phyloP scores from a whole-genome alignment of 2,797 vertebrate genomes.

The Sus cebifrons region DNA sequence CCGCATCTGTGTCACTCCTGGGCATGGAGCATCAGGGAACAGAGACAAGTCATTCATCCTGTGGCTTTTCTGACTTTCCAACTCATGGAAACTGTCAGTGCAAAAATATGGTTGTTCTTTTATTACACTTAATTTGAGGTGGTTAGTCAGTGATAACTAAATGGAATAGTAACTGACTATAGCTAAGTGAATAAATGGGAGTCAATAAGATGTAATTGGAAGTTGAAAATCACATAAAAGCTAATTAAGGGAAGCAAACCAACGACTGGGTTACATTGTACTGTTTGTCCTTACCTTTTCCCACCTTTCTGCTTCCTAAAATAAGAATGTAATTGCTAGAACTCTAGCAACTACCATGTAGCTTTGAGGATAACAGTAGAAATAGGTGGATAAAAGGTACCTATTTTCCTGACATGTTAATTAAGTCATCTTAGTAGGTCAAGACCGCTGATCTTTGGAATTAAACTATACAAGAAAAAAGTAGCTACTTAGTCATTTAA shows the following conservation, averaged over 20 bases:
- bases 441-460: not conserved
- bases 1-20: not conserved
- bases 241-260: not conserved
- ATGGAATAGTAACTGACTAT: not conserved
- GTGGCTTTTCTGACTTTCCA: not conserved
- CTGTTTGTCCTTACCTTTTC: not conserved
- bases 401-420: not conserved
- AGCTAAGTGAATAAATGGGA: not conserved
- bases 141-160: not conserved
- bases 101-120: not conserved
- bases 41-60: not conserved
- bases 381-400: not conserved
- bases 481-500: not conserved
- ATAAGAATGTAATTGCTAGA: not conserved
- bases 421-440: not conserved
- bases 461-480: not conserved
- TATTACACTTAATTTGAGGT: not conserved
- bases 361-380: not conserved
- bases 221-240: not conserved
- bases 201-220: not conserved
- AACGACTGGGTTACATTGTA: not conserved
- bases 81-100: not conserved
- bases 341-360: not conserved
- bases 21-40: not conserved
- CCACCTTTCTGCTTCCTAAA: not conserved